Evolutionary conservation across 2,888 invertebrate species (phyloP), one percentile per base, ranked within the genome.

Genomic region (Heliconius hortense): DNA sequence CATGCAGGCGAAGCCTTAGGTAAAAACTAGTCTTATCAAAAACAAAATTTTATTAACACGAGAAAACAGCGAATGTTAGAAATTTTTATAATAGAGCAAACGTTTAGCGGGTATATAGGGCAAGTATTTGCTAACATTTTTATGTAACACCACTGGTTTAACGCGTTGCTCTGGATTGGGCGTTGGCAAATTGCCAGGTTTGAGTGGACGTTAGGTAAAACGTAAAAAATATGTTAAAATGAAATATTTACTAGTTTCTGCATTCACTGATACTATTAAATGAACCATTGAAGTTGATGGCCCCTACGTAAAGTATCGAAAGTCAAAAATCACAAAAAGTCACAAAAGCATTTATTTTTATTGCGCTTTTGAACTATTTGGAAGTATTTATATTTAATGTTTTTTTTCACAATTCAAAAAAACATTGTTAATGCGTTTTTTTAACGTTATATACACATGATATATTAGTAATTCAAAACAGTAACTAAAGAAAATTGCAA

Each of bases 171-270:
- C 72, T 64, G 76, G 79, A 79, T 79, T 79, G 77, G 76, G 72
- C 75, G 72, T 72, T 80, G 80, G 80, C 79, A 11, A 63, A 13
- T 56, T 35, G 79, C 80, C 80, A 80, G 70, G 71, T 66, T 63
- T 74, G 75, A 75, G 77, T 76, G 77, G 76, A 74, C 73, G 75
- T 43, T 70, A 62, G 35, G 69, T 66, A 66, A 64, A 75, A 71
- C 35, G 64, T 71, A 43, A 39, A 71, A 71, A 28, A 28, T 24
- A 26, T 26, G 43, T 60, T 43, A 43, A 71, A 71, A 39, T 66
- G 24, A 60, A 59, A 60, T 35, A 71, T 39, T 39, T 59, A 71
- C 18, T 39, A 39, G 35, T 71, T 59, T 35, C 39, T 26, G 35
- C 28, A 60, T 62, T 26, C 21, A 13, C 60, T 2, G 18, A 39